Conservation (phyloP, 2,797 vertebrate genomes). For the Gila robusta region DNA sequence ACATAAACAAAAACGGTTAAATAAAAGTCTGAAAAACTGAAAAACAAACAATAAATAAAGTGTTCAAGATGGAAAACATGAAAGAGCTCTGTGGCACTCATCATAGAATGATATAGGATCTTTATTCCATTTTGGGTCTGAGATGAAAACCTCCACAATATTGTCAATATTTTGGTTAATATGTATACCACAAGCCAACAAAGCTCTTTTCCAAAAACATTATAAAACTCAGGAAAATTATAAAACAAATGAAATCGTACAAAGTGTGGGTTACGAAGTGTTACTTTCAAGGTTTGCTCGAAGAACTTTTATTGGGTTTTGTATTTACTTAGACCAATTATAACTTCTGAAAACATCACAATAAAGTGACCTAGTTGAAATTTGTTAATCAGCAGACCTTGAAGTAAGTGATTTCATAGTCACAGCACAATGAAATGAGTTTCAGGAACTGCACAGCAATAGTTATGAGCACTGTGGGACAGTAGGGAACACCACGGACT, state of each 20-base stretch:
- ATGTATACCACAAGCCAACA: not conserved
- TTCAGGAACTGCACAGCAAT: not conserved
- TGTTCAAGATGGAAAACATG: constrained; percentile 16
- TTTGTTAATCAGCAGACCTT: constrained; percentile 26
- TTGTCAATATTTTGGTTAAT: not conserved
- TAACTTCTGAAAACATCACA: not conserved
- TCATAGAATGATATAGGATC: not conserved
- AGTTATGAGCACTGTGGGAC: constrained; percentile 26
- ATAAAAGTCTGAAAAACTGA: constrained; percentile 72
- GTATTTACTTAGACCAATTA: not conserved
- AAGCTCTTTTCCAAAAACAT: constrained; percentile 24
- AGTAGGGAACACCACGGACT: constrained; percentile 41
- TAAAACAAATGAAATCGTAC: not conserved
- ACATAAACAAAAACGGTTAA: constrained; percentile 65
- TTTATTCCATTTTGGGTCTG: not conserved
- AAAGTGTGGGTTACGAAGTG: not conserved
- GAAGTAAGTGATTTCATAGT: constrained; percentile 11
- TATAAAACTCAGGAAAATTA: not conserved
- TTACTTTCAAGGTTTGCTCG: constrained; percentile 31
- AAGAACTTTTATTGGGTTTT: not conserved
- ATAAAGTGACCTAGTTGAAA: not conserved
- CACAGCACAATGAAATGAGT: constrained; percentile 34
- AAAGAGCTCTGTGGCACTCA: not conserved
- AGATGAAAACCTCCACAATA: not conserved
- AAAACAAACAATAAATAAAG: constrained; percentile 33